These are phyloP conservation scores for Synodontis membranacea DNA, from an alignment of 2,113 vertebrate species.

Conservation along the genomic window DNA sequence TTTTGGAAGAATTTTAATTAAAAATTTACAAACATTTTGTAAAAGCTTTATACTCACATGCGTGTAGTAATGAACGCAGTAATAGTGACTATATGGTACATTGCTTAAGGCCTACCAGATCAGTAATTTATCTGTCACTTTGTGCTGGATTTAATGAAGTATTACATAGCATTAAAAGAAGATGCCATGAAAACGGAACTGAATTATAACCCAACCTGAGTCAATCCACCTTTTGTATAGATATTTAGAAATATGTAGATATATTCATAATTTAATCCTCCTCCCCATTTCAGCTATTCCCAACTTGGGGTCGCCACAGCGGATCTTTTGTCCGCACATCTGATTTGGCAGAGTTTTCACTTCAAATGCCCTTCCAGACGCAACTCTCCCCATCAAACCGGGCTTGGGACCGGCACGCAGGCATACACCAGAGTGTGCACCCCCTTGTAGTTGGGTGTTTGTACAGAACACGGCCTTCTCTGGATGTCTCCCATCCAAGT, in stretches of 20 bases:
- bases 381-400: too few species aligned
- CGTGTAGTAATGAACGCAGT: background rate
- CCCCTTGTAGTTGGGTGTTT: too few species aligned
- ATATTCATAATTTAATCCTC: background rate
- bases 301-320: too few species aligned
- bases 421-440: too few species aligned
- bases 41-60: background rate
- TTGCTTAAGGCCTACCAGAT: background rate
- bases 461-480: too few species aligned
- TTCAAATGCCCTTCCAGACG: too few species aligned
- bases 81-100: background rate
- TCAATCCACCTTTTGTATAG: background rate
- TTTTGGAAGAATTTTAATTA: background rate
- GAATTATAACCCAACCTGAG: background rate
- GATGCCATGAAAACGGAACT: background rate
- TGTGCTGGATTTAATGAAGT: background rate
- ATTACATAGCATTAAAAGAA: background rate
- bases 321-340: too few species aligned
- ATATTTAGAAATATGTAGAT: too few species aligned
- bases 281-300: too few species aligned
- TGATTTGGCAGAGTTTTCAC: too few species aligned
- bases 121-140: background rate
- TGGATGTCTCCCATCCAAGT: too few species aligned
- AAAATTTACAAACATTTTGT: background rate
- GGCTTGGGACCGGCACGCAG: too few species aligned